Evolutionary conservation across 2,113 vertebrate genomes (phyloP).

Genomic region (Brevimyrus niger): DNA sequence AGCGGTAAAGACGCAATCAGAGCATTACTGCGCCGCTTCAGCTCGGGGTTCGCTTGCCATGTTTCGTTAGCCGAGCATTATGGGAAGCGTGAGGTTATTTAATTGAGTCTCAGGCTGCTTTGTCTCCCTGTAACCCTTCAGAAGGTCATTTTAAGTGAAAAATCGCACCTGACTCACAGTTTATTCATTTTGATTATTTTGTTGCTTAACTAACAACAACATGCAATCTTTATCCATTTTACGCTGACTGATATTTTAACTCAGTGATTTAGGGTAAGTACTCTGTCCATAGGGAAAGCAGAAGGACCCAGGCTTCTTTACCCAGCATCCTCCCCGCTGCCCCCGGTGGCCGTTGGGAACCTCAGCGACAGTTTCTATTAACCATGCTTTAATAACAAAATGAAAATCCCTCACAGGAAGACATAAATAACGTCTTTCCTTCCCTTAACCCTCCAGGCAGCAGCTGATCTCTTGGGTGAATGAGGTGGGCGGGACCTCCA

Average conservation of each 20-base stretch:
- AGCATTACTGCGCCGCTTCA: not conserved
- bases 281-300: not conserved
- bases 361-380: not conserved
- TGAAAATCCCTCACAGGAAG: not conserved
- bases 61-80: not conserved
- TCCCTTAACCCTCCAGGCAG: not conserved
- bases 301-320: not conserved
- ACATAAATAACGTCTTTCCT: not conserved
- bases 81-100: not conserved
- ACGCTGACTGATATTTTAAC: not conserved
- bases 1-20: not conserved
- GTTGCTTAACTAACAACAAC: not conserved
- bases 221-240: not conserved
- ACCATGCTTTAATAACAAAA: not conserved
- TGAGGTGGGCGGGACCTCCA: not conserved
- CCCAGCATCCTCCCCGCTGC: not conserved
- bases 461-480: not conserved
- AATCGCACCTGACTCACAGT: not conserved
- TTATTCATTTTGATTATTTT: conserved; percentile 3
- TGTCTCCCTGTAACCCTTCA: not conserved
- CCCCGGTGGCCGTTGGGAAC: not conserved
- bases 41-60: not conserved
- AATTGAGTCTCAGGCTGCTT: not conserved
- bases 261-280: not conserved
- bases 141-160: not conserved